Conservation (phyloP, 2,797 vertebrate species). For the Tenualosa ilisha region DNA sequence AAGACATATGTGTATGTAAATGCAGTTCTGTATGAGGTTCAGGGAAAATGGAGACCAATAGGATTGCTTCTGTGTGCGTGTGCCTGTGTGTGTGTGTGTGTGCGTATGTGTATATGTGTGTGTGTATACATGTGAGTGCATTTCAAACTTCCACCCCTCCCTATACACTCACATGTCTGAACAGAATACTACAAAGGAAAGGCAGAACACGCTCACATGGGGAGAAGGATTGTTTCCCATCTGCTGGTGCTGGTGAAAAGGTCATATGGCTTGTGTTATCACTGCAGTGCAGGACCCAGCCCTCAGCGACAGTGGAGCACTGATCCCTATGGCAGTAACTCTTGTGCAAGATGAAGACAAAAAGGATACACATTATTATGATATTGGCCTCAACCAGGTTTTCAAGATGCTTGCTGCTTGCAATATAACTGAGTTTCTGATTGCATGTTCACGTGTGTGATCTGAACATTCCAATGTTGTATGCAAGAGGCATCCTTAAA, state of each 20-base stretch:
- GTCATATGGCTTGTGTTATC: conserved; percentile 51
- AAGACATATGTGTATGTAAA: background rate
- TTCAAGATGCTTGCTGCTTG: background rate
- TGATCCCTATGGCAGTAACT: background rate
- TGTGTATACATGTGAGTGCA: background rate
- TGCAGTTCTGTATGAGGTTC: no score
- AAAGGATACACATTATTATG: background rate
- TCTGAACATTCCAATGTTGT: background rate
- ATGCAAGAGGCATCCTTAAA: background rate
- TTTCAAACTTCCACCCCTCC: conserved; percentile 48
- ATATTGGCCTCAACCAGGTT: background rate
- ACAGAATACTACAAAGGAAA: conserved; percentile 44
- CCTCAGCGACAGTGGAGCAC: background rate
- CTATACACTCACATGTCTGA: conserved; percentile 65
- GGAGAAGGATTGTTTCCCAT: conserved; percentile 64
- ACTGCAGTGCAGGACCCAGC: background rate
- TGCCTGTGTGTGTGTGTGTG: background rate
- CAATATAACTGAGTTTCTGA: background rate
- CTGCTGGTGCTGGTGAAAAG: conserved; percentile 31
- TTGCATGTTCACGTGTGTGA: background rate
- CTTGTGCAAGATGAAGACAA: background rate
- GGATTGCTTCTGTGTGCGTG: background rate
- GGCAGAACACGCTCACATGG: conserved; percentile 68
- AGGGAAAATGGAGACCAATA: no score
- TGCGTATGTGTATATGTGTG: background rate